Base-by-base conservation (phyloP, 2,888 invertebrate genomes). In the Phasia obesa region DNA sequence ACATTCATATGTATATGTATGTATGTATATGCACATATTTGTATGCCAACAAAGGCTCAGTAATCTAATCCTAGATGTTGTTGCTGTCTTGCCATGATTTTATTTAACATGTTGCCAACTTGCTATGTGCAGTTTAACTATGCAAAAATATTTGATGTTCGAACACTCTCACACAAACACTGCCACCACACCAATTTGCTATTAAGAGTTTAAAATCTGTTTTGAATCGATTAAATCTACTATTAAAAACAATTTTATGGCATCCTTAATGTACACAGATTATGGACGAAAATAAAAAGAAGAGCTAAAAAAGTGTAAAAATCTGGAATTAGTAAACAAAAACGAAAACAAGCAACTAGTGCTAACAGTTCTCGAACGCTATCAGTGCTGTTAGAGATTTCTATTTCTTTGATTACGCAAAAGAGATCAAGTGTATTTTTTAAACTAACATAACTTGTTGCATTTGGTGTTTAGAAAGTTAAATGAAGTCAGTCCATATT, bases 171-270 rank as follows among this genome's bases (percentile, higher is more conserved):
- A 70, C 60, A 44, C 4, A 31, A 19, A 11, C 38, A 53, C 53
- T 49, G 67, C 47, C 27, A 21, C 25, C 42, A 53, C 17, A 57
- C 47, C 35, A 53, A 47, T 62, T 64, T 55, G 27, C 13, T 44
- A 13, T 69, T 62, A 80, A 74, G 73, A 67, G 59, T 73, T 67
- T 69, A 60, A 55, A 74, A 80, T 80, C 79, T 67, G 83, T 71
- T 83, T 79, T 65, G 71, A 75, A 79, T 73, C 79, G 75, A 79
- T 79, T 83, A 76, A 79, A 76, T 71, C 49, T 69, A 21, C 83
- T 76, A 83, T 83, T 83, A 83, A 79, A 47, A 79, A 21, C 70
- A 42, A 75, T 79, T 79, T 76, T 76, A 83, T 60, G 49, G 71
- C 75, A 76, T 83, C 71, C 67, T 57, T 71, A 76, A 79, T 76